These are phyloP conservation scores for Hipparchia sbordonii DNA, from an alignment of 2,888 invertebrate genomes.

Conservation along the genomic window DNA sequence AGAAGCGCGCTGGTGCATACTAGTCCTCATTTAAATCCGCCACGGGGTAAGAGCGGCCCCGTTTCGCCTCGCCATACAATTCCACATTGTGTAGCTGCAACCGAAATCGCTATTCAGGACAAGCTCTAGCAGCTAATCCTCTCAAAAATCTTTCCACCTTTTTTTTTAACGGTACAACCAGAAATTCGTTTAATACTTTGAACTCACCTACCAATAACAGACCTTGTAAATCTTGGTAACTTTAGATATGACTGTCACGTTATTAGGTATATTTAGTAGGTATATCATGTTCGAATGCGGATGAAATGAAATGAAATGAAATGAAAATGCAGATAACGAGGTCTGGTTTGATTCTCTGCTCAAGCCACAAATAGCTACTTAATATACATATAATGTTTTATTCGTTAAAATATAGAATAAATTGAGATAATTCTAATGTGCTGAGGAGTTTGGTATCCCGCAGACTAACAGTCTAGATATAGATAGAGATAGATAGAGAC, in stretches of 20 bases:
- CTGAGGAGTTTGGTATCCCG: too few species aligned
- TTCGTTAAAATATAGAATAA: too few species aligned
- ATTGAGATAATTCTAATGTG: too few species aligned
- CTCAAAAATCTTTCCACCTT: slow-evolving; percentile 9
- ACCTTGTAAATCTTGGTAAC: neutral
- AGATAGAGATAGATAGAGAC: too few species aligned
- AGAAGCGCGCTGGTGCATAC: slow-evolving; percentile 17
- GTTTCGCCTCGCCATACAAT: slow-evolving; percentile 27
- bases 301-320: too few species aligned
- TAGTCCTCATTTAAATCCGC: slow-evolving; percentile 28
- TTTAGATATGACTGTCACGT: neutral
- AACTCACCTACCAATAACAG: neutral
- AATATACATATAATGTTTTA: too few species aligned
- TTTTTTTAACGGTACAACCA: neutral
- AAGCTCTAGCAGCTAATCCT: slow-evolving; percentile 18
- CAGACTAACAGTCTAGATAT: too few species aligned
- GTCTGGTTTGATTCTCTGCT: too few species aligned
- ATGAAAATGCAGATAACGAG: too few species aligned
- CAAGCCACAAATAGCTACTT: too few species aligned
- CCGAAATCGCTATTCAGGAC: slow-evolving; percentile 30
- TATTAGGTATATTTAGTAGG: too few species aligned
- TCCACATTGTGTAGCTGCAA: slow-evolving; percentile 24
- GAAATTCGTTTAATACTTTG: neutral
- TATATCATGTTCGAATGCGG: too few species aligned
- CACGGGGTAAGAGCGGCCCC: slow-evolving; percentile 28